Conservation (phyloP, 2,113 vertebrate species). For the Suricata suricatta region DNA sequence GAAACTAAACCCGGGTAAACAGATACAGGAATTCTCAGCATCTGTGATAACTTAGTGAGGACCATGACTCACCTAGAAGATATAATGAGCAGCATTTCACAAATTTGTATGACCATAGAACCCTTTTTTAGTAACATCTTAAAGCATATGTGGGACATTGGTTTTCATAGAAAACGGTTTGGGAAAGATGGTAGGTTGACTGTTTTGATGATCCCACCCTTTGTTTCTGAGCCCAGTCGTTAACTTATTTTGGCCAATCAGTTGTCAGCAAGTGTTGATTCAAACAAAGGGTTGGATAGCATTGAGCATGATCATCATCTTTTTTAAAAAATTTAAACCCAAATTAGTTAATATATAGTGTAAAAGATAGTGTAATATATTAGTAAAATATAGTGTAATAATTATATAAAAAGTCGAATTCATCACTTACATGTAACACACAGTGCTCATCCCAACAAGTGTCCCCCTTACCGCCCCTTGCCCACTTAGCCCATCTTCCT, state of each 20-base stretch:
- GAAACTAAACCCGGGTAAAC: slow-evolving; percentile 25
- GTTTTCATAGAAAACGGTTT: background rate
- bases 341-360: too few relatives aligned
- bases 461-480: too few relatives aligned
- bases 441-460: too few relatives aligned
- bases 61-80: background rate
- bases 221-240: background rate
- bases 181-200: background rate
- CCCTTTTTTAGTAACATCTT: background rate
- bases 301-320: background rate
- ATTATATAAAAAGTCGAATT: too few relatives aligned
- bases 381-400: too few relatives aligned
- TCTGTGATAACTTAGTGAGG: background rate
- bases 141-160: background rate
- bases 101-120: background rate
- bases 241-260: background rate
- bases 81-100: background rate
- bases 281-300: background rate
- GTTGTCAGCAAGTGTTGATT: background rate
- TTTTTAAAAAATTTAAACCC: too few relatives aligned
- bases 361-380: too few relatives aligned
- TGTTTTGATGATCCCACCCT: background rate
- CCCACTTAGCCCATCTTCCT: too few relatives aligned
- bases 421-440: too few relatives aligned
- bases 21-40: background rate